Base-by-base conservation (phyloP, 2,888 invertebrate genomes). In the Torymus texanus region DNA sequence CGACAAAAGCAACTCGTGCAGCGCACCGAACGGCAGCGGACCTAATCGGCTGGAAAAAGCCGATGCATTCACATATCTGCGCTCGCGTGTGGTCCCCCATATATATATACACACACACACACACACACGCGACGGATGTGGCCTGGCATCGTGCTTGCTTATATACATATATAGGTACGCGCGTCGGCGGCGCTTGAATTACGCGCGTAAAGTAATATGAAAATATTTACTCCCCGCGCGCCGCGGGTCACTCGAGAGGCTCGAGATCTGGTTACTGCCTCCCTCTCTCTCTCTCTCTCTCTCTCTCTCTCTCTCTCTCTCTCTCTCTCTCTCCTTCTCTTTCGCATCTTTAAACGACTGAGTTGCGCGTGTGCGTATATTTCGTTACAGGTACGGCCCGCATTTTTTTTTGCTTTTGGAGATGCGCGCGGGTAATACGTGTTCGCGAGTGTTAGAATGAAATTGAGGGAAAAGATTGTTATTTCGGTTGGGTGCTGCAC, bases 171-270 rank as follows among this genome's bases (percentile, higher is more conserved):
- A 59, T 59, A 16, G 0, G 18, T 59, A 59, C 59, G 59, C 18
- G 11, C 18, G 58, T 87, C 88, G 86, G 86, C 84, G 84, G 84
- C 84, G 86, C 85, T 88, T 88, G 86, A 88, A 86, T 90, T 89
- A 88, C 89, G 84, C 82, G 80, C 83, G 87, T 88, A 87, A 88
- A 88, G 87, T 87, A 87, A 88, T 89, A 89, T 87, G 89, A 89
- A 90, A 90, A 90, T 90, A 89, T 90, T 90, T 89, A 87, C 88
- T 83, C 83, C 83, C 84, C 83, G 10, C 41, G 10, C 41, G n/a
- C 85, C 82, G 85, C 83, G 84, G 51, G 78, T 79, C 73, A 74
- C 80, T 79, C 74, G n/a, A 16, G 21, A 29, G 13, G 56, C 5
- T 14, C 29, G 63, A 59, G 63, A 86, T 90, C 89, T 87, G 86